phyloP scores from a whole-genome alignment of 2,888 invertebrate genomes.

The Idaea straminata region DNA sequence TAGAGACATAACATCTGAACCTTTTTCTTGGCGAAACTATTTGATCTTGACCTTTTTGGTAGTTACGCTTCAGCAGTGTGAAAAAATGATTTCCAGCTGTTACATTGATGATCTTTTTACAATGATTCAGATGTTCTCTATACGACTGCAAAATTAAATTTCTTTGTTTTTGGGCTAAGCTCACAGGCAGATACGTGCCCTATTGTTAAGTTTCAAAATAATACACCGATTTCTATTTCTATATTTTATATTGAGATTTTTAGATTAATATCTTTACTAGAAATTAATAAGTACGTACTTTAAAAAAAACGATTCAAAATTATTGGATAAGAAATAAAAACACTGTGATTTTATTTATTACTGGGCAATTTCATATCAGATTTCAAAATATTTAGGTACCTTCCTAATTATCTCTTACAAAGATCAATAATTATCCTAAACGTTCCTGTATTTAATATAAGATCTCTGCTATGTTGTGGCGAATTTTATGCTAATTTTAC shows the following conservation, averaged over 20 bases:
- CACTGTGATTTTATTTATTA: conserved; percentile 79
- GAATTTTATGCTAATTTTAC: conserved; percentile 50
- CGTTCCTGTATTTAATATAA: conserved; percentile 77
- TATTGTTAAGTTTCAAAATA: conserved; percentile 74
- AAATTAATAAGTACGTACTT: conserved; percentile 43
- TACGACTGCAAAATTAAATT: neutral
- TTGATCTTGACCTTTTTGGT: neutral
- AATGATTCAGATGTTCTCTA: neutral
- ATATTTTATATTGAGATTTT: conserved; percentile 55
- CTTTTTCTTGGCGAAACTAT: neutral
- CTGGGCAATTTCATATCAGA: conserved; percentile 47
- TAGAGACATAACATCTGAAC: neutral
- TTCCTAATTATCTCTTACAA: conserved; percentile 47
- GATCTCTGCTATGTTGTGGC: conserved; percentile 72
- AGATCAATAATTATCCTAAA: conserved; percentile 59
- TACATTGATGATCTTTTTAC: neutral
- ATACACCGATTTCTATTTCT: conserved; percentile 57
- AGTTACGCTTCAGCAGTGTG: too few relatives aligned
- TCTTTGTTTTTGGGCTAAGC: conserved; percentile 25
- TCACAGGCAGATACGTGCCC: conserved; percentile 32
- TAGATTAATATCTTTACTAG: conserved; percentile 50
- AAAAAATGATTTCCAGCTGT: too few relatives aligned
- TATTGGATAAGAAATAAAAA: conserved; percentile 64
- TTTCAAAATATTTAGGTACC: conserved; percentile 22
- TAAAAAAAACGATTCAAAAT: conserved; percentile 37